Evolutionary conservation across 2,113 vertebrate species (phyloP).

Genomic region (Podarcis muralis): DNA sequence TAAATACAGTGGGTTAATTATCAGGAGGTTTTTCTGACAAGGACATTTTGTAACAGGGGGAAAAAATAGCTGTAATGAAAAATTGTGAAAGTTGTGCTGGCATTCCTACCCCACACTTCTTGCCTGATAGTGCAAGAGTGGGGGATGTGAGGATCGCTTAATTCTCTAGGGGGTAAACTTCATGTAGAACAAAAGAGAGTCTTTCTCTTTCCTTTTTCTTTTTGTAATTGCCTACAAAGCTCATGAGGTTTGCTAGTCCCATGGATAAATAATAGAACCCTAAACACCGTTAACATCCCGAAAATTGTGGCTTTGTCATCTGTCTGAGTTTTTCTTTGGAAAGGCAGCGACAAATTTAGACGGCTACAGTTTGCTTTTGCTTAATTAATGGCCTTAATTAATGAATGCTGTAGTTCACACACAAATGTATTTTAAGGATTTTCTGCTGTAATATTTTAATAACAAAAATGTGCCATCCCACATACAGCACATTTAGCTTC

Average conservation of each 20-base stretch:
- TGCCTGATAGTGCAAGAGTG: neutral
- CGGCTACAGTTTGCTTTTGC: constrained; percentile 8
- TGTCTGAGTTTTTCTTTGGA: neutral
- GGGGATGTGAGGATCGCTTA: too few species aligned
- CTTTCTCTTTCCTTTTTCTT: neutral
- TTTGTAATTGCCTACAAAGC: neutral
- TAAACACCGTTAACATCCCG: neutral
- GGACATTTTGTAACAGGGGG: neutral
- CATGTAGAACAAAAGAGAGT: neutral
- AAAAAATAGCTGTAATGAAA: neutral
- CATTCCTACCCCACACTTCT: neutral
- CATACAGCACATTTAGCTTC: constrained; percentile 49
- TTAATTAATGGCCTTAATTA: constrained; percentile 55
- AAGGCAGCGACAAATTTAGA: constrained; percentile 33
- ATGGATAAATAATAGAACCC: neutral
- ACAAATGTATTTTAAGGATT: constrained; percentile 54
- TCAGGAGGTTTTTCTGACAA: neutral
- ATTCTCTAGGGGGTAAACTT: neutral
- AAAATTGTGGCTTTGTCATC: neutral
- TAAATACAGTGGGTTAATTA: neutral
- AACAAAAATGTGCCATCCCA: constrained; percentile 55
- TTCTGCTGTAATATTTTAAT: constrained; percentile 57
- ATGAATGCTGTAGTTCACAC: constrained; percentile 39
- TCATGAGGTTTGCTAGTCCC: neutral
- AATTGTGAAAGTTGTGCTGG: neutral